Evolutionary conservation across 2,113 vertebrate genomes (phyloP), one percentile per base, ranked within the genome.

Genomic region (Actenoides hombroni): DNA sequence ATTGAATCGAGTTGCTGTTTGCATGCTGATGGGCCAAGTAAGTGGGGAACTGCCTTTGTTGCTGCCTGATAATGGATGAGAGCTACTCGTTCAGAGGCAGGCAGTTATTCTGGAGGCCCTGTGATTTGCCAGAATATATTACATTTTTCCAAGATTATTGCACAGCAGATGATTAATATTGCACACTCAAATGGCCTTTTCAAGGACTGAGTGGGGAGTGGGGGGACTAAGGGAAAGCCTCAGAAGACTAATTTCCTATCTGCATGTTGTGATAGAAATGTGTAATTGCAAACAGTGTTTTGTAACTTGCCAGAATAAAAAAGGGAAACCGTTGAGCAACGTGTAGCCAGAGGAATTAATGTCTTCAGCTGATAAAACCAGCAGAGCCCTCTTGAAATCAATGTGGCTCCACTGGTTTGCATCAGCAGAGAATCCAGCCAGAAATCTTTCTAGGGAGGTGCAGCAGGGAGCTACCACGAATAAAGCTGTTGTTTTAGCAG

Each of bases 61-160:
- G 8, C 57, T 6, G 9, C 95, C 53, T 86, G 76, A 67, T 68
- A 90, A 94, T 76, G 75, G 60, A 95, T 94, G 90, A 84, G 53
- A 64, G 59, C 64, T 10, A 9, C 40, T 96, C 16, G 8, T 70
- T 97, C n/a, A 33, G 77, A 97, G 44, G 46, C 91, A 97, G 39
- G 40, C 17, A 3, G 54, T 12, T 96, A 44, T 86, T 91, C 91
- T 53, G 24, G 74, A 96, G 69, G 79, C 78, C 85, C 75, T 12
- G 20, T 3, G 5, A 93, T 90, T 96, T 95, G 87, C 44, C 53
- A 92, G 96, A 95, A 88, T 86, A 70, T 67, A 93, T 83, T 77
- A 68, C 54, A 79, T 65, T 94, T 88, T 94, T 92, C 74, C 83
- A 78, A 95, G 64, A 97, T 96, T 94, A 96, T 95, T 96, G 70